Conservation (phyloP, 2,113 vertebrate genomes). For the Neoarius graeffei region DNA sequence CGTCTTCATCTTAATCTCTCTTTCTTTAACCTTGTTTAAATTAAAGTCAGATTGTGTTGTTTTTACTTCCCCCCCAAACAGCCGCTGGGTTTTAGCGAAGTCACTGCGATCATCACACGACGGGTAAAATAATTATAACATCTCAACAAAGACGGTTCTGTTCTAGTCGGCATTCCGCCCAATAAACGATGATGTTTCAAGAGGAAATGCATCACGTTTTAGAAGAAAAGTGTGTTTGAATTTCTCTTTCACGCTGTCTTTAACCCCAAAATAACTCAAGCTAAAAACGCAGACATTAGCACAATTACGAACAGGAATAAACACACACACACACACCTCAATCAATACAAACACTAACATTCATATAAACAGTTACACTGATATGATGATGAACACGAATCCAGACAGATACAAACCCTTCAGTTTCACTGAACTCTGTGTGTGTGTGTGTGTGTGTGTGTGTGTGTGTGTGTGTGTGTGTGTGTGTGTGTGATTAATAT, state of each 20-base stretch:
- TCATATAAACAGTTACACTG: not conserved
- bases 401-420: not conserved
- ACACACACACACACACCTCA: not conserved
- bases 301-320: not conserved
- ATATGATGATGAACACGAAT: not conserved
- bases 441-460: not conserved
- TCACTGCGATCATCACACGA: not conserved
- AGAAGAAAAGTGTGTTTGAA: too few relatives aligned
- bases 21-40: not conserved
- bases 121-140: too few relatives aligned
- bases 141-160: not conserved
- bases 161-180: too few relatives aligned
- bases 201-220: not conserved
- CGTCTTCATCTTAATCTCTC: too few relatives aligned
- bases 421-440: not conserved
- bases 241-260: too few relatives aligned
- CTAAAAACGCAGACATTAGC: too few relatives aligned
- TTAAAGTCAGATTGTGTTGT: not conserved
- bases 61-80: too few relatives aligned
- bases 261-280: too few relatives aligned
- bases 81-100: not conserved
- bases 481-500: constrained; percentile 16
- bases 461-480: not conserved
- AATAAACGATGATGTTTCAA: too few relatives aligned
- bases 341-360: not conserved